These are phyloP conservation scores for Leucopsar rothschildi DNA, from an alignment of 2,113 vertebrate species.

Conservation along the genomic window DNA sequence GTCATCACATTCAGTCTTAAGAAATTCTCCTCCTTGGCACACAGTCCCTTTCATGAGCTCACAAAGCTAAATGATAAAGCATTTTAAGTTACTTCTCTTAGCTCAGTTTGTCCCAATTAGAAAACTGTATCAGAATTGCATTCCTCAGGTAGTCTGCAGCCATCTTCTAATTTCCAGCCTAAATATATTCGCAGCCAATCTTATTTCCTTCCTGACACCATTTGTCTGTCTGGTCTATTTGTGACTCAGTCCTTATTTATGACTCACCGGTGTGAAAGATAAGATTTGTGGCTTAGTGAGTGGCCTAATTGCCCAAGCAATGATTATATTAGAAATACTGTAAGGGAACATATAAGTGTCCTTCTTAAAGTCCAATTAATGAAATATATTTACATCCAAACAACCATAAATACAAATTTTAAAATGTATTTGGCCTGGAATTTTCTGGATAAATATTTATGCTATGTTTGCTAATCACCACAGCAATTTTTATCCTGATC, in stretches of 20 bases:
- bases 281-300: conserved; percentile 59
- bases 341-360: background rate
- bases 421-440: background rate
- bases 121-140: background rate
- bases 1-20: background rate
- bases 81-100: background rate
- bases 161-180: conserved; percentile 21
- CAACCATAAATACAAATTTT: background rate
- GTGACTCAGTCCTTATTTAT: conserved; percentile 52
- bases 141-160: conserved; percentile 14
- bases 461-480: background rate
- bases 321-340: conserved; percentile 31
- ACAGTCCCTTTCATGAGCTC: background rate
- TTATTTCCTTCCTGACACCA: conserved; percentile 50
- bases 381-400: conserved; percentile 27
- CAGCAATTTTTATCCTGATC: background rate
- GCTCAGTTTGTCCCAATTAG: background rate
- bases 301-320: conserved; percentile 40
- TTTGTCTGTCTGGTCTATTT: conserved; percentile 62
- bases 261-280: conserved; percentile 53
- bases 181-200: conserved; percentile 37
- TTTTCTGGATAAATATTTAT: conserved; percentile 32
- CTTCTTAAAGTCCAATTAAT: conserved; percentile 33
- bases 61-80: background rate
- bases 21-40: background rate